Percentiles rank a stretch among this genome's conserved stretches.
These are phyloP conservation scores for Manacus vitellinus DNA, from an alignment of 2,113 vertebrate species.

Conservation along the genomic window DNA sequence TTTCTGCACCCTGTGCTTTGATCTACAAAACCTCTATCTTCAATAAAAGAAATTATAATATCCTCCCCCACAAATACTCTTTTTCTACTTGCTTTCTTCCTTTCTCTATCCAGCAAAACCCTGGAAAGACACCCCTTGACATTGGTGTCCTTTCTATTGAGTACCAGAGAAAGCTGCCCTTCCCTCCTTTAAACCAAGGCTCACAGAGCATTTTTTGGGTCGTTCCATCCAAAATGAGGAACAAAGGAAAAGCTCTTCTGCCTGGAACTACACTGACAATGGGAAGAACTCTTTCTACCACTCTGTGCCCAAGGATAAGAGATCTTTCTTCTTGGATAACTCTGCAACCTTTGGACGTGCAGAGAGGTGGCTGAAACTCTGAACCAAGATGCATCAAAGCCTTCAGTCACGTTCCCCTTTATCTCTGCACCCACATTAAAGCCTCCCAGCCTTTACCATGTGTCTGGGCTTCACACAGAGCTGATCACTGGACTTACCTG, in stretches of 20 bases:
- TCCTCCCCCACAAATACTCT: neutral
- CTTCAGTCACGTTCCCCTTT: neutral
- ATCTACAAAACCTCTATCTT: neutral
- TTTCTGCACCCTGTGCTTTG: neutral
- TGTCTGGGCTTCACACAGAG: neutral
- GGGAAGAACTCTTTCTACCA: neutral
- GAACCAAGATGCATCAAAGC: neutral
- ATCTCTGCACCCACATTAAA: neutral
- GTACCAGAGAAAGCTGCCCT: neutral
- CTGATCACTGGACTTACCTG: neutral
- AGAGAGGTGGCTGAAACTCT: neutral
- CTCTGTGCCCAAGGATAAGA: neutral
- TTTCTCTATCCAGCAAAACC: neutral
- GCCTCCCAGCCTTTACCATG: neutral
- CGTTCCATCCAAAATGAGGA: neutral
- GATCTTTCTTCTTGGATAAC: neutral
- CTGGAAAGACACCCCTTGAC: neutral
- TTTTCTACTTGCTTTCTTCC: neutral
- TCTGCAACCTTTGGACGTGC: neutral
- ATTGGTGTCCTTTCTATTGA: neutral
- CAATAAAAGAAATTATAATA: slow-evolving; percentile 18
- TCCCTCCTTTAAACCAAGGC: neutral
- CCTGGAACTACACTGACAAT: neutral
- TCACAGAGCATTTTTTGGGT: neutral
- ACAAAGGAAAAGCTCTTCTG: neutral